Base-by-base conservation (phyloP, 2,113 vertebrate genomes). In the Leptodactylus fuscus region DNA sequence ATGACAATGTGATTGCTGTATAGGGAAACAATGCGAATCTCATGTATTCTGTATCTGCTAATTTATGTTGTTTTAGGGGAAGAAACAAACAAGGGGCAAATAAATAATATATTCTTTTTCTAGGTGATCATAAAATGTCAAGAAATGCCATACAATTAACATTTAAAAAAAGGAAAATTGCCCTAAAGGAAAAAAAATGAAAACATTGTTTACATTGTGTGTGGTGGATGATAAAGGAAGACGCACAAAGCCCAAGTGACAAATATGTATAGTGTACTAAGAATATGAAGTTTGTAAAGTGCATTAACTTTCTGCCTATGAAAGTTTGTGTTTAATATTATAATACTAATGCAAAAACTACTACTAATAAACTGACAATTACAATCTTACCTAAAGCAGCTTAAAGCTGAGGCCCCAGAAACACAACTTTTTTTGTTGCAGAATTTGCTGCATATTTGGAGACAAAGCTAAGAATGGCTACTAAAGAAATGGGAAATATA, bases 61-160 rank as follows among this genome's bases (percentile, higher is more conserved):
- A 60, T 81, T 81, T 67, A 81, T 49, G n/a, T n/a, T 41, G 62
- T 80, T 67, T 81, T 49, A 76, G 11, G 41, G 79, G 32, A 44
- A 36, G 11, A 79, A 79, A 9, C 29, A 36, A 32, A 53, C 51
- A 58, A 58, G 78, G 62, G 62, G 15, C 46, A 82, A 44, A 82
- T 67, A 32, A 46, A 13, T 49, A 82, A 82, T 51, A 9, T 70
- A 70, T 51, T 70, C 16, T 22, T n/a, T n/a, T 82, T 51, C 29
- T 82, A 12, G 53, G 0, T 67, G 34, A 51, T 36, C 44, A 70
- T 18, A 48, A 82, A 82, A 70, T 82, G 62, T 46, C 81, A 82
- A 32, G 27, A 82, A 82, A 82, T 81, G 60, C 67, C 80, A 81
- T 51, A 65, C 15, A 48, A 10, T 82, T 53, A 46, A 82, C 16